Conservation (phyloP, 2,888 invertebrate genomes). For the Drosophila mercatorum region DNA sequence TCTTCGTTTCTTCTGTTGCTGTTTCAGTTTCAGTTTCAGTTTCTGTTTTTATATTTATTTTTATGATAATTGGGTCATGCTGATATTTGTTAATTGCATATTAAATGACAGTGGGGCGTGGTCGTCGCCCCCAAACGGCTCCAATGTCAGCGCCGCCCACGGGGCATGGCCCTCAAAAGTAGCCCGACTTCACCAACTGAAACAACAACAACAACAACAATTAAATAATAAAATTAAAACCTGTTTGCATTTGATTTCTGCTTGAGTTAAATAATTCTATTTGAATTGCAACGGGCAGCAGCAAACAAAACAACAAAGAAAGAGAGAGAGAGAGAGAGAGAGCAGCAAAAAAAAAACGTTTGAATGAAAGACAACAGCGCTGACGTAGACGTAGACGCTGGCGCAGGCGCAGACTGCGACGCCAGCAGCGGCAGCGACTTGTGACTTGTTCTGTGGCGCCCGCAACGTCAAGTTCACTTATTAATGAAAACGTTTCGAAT, state of each 20-base stretch:
- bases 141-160: slow-evolving; percentile 22
- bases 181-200: slow-evolving; percentile 31
- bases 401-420: slow-evolving; percentile 7
- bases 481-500: slow-evolving; percentile 77
- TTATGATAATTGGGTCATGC: slow-evolving; percentile 67
- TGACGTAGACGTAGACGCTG: slow-evolving; percentile 21
- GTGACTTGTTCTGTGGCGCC: slow-evolving; percentile 52
- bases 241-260: slow-evolving; percentile 67
- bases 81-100: slow-evolving; percentile 58
- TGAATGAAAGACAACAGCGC: slow-evolving; percentile 65
- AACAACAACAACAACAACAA: slow-evolving; percentile 9
- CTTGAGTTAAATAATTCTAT: slow-evolving; percentile 65
- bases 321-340: neutral
- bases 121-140: slow-evolving; percentile 8
- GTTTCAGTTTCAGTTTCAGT: neutral
- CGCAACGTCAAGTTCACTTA: slow-evolving; percentile 57
- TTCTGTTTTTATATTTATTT: slow-evolving; percentile 16
- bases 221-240: slow-evolving; percentile 39
- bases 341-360: slow-evolving; percentile 38
- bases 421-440: slow-evolving; percentile 28
- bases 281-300: slow-evolving; percentile 68
- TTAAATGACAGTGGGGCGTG: slow-evolving; percentile 45
- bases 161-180: slow-evolving; percentile 34
- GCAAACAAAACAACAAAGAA: slow-evolving; percentile 44
- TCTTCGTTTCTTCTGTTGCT: neutral